These are phyloP conservation scores for Aurelia sp. DNA, from an alignment of 30 jellyfish, hydroid and myxozoan species.

Conservation along the genomic window DNA sequence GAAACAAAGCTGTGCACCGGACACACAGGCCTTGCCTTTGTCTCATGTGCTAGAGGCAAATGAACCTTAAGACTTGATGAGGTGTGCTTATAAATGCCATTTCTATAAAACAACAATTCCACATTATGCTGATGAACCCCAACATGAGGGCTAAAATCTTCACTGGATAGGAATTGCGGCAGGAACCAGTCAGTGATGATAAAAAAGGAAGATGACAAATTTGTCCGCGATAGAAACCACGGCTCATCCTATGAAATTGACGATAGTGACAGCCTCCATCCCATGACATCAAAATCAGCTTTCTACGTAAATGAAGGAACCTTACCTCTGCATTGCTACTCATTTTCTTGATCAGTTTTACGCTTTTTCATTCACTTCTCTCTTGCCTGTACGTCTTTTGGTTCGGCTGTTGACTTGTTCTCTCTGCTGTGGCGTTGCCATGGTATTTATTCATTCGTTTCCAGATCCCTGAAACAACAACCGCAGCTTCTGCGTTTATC, in stretches of 20 bases:
- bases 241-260: background rate
- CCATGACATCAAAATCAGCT: background rate
- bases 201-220: too few relatives aligned
- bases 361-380: background rate
- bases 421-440: slow-evolving; percentile 15
- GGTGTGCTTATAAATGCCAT: too few relatives aligned
- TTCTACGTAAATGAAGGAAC: background rate
- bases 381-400: background rate
- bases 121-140: too few relatives aligned
- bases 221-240: background rate
- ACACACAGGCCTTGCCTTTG: too few relatives aligned
- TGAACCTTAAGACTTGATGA: too few relatives aligned
- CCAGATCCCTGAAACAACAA: slow-evolving; percentile 11
- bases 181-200: too few relatives aligned
- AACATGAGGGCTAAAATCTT: too few relatives aligned
- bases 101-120: too few relatives aligned
- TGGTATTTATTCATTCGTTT: background rate
- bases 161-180: too few relatives aligned
- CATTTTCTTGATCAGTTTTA: background rate
- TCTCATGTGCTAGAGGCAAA: too few relatives aligned
- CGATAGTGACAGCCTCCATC: background rate
- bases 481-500: background rate
- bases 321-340: slow-evolving; percentile 22
- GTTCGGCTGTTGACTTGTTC: too few relatives aligned
- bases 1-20: too few relatives aligned